Conservation (phyloP, 2,797 vertebrate genomes). For the Siniperca obscura region DNA sequence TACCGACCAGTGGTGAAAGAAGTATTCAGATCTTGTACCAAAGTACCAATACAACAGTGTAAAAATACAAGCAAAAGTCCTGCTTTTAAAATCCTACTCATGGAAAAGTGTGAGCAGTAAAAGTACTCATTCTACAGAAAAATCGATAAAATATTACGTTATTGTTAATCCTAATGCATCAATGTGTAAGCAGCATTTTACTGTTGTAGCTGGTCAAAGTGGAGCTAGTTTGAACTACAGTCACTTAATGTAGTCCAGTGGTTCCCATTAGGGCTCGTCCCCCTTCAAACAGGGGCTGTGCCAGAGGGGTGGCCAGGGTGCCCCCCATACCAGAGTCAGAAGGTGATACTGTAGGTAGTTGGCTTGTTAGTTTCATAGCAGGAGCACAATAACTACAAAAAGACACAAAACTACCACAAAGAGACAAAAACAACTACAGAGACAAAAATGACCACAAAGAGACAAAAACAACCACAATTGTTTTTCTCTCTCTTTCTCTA, state of each 20-base stretch:
- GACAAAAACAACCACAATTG: neutral
- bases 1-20: neutral
- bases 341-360: neutral
- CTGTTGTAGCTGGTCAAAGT: neutral
- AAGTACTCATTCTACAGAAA: neutral
- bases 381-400: too few relatives aligned
- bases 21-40: too few relatives aligned
- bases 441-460: neutral
- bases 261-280: neutral
- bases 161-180: neutral
- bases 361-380: neutral
- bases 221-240: neutral
- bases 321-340: neutral
- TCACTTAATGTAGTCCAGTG: neutral
- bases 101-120: too few relatives aligned
- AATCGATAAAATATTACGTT: neutral
- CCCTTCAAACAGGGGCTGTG: neutral
- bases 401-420: too few relatives aligned
- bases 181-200: neutral
- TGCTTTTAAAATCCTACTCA: too few relatives aligned
- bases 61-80: neutral
- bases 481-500: neutral
- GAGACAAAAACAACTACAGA: neutral
- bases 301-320: neutral
- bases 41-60: neutral